A percentile compares a stretch with the other conserved stretches of the same genome.
phyloP scores from a whole-genome alignment of 2,113 vertebrate species.

The Xenopus laevis region DNA sequence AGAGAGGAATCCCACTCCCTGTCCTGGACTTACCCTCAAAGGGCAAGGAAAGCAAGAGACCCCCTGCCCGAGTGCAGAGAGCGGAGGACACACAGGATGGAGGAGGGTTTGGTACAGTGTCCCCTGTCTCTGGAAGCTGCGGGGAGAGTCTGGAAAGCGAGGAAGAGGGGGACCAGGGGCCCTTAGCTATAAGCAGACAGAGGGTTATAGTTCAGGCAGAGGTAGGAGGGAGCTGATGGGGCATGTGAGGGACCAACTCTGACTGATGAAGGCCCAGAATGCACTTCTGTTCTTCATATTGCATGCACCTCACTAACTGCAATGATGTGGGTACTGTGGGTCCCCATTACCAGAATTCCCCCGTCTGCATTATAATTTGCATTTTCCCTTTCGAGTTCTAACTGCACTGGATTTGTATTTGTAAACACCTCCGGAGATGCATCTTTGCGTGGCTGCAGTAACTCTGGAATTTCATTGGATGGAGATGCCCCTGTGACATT shows the following conservation, averaged over 20 bases:
- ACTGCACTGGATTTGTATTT: neutral
- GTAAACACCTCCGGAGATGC: neutral
- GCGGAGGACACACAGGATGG: slow-evolving; percentile 28
- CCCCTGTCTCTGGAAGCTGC: slow-evolving; percentile 36
- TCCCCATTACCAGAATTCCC: no score
- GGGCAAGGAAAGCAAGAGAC: slow-evolving; percentile 27
- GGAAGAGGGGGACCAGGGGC: slow-evolving; percentile 11
- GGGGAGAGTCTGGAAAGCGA: slow-evolving; percentile 35
- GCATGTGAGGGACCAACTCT: neutral
- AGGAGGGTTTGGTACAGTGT: slow-evolving; percentile 48
- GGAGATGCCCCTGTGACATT: no score
- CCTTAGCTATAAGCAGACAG: slow-evolving; percentile 2
- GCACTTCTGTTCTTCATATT: neutral
- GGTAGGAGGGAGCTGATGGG: neutral
- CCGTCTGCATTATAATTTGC: no score
- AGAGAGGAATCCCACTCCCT: slow-evolving; percentile 1
- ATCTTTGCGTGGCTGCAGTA: neutral
- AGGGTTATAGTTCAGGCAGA: slow-evolving; percentile 13
- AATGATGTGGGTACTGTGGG: no score
- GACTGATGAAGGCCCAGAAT: neutral
- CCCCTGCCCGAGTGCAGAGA: slow-evolving; percentile 12
- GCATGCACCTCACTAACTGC: no score
- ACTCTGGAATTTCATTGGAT: neutral
- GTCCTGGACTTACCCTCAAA: slow-evolving; percentile 6
- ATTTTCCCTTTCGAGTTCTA: no score